Conservation (phyloP, 1,140 invertebrate genomes). For the Cherax quadricarinatus region DNA sequence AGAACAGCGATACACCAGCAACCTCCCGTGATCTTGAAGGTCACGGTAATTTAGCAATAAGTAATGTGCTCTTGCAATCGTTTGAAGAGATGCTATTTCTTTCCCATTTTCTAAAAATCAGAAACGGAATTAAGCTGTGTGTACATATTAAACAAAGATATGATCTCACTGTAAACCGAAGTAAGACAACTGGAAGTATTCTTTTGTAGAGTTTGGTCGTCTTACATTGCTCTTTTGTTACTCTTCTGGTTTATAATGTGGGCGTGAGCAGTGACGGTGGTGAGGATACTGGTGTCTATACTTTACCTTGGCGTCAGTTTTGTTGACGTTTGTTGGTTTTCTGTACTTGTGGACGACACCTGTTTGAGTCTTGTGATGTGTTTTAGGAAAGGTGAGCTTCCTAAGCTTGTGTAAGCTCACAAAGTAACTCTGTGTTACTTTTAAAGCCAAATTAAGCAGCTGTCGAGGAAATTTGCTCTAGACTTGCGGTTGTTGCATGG, state of each 20-base stretch:
- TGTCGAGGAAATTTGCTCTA: background rate
- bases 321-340: constrained; percentile 42
- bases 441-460: background rate
- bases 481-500: background rate
- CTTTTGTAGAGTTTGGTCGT: background rate
- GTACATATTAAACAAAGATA: background rate
- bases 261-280: background rate
- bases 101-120: constrained; percentile 40
- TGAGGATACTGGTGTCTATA: constrained; percentile 23
- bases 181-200: background rate
- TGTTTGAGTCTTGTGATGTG: constrained; percentile 17
- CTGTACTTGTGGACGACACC: background rate
- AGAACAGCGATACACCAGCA: too few species aligned
- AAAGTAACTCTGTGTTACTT: background rate
- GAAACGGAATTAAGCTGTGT: too few species aligned
- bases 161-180: background rate
- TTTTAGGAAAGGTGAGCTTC: background rate
- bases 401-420: background rate
- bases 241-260: background rate
- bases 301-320: constrained; percentile 45
- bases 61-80: constrained; percentile 17
- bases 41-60: constrained; percentile 30
- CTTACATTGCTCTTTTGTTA: background rate
- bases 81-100: constrained; percentile 25
- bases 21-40: background rate